A percentile compares a stretch with the other conserved stretches of the same genome.
phyloP scores from a whole-genome alignment of 2,113 vertebrate genomes.

The Trogon melanurus region DNA sequence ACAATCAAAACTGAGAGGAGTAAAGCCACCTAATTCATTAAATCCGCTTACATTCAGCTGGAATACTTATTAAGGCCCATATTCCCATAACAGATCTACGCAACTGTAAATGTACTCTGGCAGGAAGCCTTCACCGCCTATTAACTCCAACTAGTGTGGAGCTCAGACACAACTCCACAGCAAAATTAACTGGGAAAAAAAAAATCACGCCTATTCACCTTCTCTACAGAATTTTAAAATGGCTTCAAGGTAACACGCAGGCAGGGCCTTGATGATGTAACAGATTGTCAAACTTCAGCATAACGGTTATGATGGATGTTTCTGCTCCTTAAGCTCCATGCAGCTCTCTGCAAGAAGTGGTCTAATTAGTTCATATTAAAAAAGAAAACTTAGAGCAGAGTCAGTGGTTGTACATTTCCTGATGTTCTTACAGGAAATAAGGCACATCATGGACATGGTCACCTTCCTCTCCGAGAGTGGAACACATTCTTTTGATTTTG shows the following conservation, averaged over 20 bases:
- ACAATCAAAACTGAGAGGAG: background rate
- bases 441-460: background rate
- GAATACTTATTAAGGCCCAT: background rate
- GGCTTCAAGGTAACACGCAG: background rate
- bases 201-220: background rate
- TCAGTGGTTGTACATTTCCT: background rate
- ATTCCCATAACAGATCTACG: background rate
- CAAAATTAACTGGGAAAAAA: background rate
- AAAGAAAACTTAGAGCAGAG: background rate
- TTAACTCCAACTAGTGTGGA: background rate
- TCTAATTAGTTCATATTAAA: background rate
- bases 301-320: background rate
- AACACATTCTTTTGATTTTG: background rate
- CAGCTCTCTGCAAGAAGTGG: background rate
- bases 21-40: background rate
- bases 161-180: background rate
- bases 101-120: background rate
- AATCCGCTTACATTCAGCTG: background rate
- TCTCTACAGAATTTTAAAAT: background rate
- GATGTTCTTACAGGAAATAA: slow-evolving; percentile 6
- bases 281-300: background rate
- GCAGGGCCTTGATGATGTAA: background rate
- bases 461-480: background rate
- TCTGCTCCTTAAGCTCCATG: background rate
- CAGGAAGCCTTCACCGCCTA: background rate